Base-by-base conservation (phyloP, 2,797 vertebrate genomes). In the Gila robusta region DNA sequence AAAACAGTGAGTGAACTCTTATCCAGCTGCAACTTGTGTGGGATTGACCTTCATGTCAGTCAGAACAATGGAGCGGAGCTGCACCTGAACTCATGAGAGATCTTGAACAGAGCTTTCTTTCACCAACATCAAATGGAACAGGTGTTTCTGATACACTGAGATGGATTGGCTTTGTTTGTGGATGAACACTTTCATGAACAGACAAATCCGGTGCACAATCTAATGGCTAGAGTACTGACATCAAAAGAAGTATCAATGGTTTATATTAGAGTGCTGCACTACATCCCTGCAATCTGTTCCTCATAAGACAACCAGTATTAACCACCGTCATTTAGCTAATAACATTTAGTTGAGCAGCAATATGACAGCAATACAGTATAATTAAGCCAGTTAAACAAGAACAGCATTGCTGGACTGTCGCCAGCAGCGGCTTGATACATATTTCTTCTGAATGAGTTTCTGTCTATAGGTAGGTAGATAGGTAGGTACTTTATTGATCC, bases 251-350 rank as follows among this genome's bases (percentile, higher is more conserved):
- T 72, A 54, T 41, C 23, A 56, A 26, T 79, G 76, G 41, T 71
- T 85, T 92, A 87, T 88, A 91, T 93, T 90, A 91, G 88, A 89
- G 88, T 81, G 54, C 66, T 54, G 83, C n/a, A 82, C 86, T 83
- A 70, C 82, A 79, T 44, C 78, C 70, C 81, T 82, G 69, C 89
- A 93, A 89, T 95, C 93, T 95, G 93, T 90, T 94, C 91, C 87
- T 91, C 90, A 94, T 94, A 92, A 93, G 88, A 81, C 83, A 83
- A 86, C 37, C 44, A 84, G 73, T 82, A 93, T 94, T 91, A 94
- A 89, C 85, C 90, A 84, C 14, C 8, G 19, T 85, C 85, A 88
- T 92, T 93, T 91, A 91, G 90, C 94, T 94, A 95, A 94, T 94
- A 92, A 89, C 85, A 83, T 87, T 87, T 89, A 87, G 73, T 83